Evolutionary conservation across 2,113 vertebrate species (phyloP), one percentile per base, ranked within the genome.

Genomic region (Ia io): DNA sequence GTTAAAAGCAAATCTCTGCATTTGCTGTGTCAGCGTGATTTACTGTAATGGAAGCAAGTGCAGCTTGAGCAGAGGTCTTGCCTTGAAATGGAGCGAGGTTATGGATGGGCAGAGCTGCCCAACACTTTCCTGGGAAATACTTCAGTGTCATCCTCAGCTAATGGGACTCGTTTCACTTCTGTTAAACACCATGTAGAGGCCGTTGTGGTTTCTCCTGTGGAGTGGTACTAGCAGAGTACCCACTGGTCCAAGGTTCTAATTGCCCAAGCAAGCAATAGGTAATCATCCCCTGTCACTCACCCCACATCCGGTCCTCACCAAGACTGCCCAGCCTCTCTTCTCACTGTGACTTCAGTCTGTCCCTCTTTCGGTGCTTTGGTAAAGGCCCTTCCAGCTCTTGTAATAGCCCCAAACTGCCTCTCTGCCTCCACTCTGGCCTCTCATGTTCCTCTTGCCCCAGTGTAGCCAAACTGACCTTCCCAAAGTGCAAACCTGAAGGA

Each of bases 11-110:
- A 76, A 42, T 17, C 17, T 88, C 79, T 94, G 73, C 40, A 18
- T 96, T 84, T 91, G 28, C 67, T 78, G 3, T 56, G 85, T 95
- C 88, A 78, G 44, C 84, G 53, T 85, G 86, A 77, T 79, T 97
- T 90, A 88, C 67, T 53, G 16, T 56, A 25, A 47, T 86, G 40
- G 37, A 79, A 84, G 18, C 23, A 35, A 65, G 47, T 17, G 22
- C 23, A 71, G 82, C 67, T 76, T 78, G 44, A 79, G 51, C n/a
- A 14, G 1, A 92, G 73, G 37, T 40, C 83, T 51, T 65, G 17
- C 74, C 74, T 84, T 87, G 86, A 12, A 51, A 32, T 37, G 73
- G 49, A 42, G 20, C 37, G 32, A 91, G 71, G 77, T 59, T 23
- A 73, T 56, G 61, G 73, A 37, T 70, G 37, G n/a, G 59, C n/a